Conservation (phyloP, 2,888 invertebrate genomes). For the Amaurobius ferox region DNA sequence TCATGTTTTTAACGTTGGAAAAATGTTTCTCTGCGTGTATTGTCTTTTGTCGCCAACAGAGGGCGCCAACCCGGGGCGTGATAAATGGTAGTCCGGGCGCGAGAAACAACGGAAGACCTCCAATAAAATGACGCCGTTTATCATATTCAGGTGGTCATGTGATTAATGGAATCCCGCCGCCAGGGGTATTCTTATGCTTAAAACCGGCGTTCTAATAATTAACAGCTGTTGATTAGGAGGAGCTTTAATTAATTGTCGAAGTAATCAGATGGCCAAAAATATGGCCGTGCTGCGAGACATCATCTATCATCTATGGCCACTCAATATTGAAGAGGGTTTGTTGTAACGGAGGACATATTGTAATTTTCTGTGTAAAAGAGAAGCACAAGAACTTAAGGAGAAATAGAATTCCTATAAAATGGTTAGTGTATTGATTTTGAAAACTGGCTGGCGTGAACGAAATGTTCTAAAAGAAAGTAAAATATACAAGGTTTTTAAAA, state of each 20-base stretch:
- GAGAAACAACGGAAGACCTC: constrained; percentile 48
- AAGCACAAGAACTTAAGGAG: too few relatives aligned
- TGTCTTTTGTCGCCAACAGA: constrained; percentile 13
- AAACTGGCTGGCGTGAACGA: too few relatives aligned
- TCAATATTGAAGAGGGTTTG: background rate
- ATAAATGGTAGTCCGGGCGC: constrained; percentile 26
- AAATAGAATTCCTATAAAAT: background rate
- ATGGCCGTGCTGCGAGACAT: background rate
- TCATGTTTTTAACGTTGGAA: background rate
- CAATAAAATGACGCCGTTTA: constrained; percentile 67
- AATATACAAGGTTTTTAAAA: too few relatives aligned
- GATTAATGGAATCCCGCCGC: constrained; percentile 47
- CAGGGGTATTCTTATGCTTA: constrained; percentile 29
- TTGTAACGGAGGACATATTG: background rate
- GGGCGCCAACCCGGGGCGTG: constrained; percentile 1
- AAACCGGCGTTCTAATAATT: constrained; percentile 53
- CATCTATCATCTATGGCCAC: constrained; percentile 1
- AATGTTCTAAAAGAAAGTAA: too few relatives aligned
- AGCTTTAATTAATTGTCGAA: constrained; percentile 44
- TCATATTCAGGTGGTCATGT: constrained; percentile 70
- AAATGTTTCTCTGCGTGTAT: background rate
- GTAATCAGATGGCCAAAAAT: constrained; percentile 37
- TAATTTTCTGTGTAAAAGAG: too few relatives aligned
- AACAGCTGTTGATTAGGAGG: constrained; percentile 69
- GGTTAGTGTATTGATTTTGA: background rate